These are phyloP conservation scores for Coranthus polyacanthus DNA, from an alignment of 2,797 vertebrate species.

Conservation along the genomic window DNA sequence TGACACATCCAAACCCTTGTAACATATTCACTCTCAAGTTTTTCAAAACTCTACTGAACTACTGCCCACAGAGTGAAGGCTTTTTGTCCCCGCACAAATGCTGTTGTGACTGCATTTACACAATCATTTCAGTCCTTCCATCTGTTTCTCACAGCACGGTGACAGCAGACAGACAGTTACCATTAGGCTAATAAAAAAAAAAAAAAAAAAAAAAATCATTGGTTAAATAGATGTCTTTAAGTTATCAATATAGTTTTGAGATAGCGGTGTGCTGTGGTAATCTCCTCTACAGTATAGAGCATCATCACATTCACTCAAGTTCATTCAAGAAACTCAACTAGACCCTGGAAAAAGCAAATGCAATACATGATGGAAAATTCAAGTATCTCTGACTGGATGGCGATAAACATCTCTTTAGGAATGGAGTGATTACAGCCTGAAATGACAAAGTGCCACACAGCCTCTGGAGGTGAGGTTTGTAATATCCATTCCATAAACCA, in stretches of 20 bases:
- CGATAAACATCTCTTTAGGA: conserved; percentile 73
- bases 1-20: conserved; percentile 58
- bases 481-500: conserved; percentile 56
- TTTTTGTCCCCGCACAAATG: conserved; percentile 47
- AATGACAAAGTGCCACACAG: conserved; percentile 54
- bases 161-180: conserved; percentile 57
- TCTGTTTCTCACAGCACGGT: conserved; percentile 43
- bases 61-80: conserved; percentile 50
- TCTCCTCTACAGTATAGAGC: conserved; percentile 72
- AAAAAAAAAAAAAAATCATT: conserved; percentile 49
- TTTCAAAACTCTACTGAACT: conserved; percentile 55
- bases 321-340: conserved; percentile 70
- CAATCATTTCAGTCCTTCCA: conserved; percentile 51
- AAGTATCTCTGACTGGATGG: conserved; percentile 84
- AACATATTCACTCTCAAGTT: conserved; percentile 60
- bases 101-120: conserved; percentile 62
- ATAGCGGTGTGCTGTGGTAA: conserved; percentile 74
- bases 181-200: conserved; percentile 50
- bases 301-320: conserved; percentile 79
- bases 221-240: conserved; percentile 74
- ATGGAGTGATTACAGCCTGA: conserved; percentile 75
- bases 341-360: conserved; percentile 60
- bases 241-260: conserved; percentile 71
- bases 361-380: conserved; percentile 79
- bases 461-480: conserved; percentile 51